A percentile compares a stretch with the other conserved stretches of the same genome.
Evolutionary conservation across 2,113 vertebrate species (phyloP).

Genomic region (Anolis carolinensis): DNA sequence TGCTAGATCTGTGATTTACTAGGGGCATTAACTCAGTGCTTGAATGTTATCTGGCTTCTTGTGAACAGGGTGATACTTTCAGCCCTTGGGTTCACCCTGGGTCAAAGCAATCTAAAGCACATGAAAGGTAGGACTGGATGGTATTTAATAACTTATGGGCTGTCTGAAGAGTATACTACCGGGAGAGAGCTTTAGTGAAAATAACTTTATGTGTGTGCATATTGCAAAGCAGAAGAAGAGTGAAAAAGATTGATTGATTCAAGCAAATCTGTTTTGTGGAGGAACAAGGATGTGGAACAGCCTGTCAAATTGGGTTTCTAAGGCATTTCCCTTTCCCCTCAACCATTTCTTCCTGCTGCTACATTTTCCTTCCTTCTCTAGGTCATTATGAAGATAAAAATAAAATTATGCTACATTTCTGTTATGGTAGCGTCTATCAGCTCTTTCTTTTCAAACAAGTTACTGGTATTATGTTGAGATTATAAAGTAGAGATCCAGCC

Average conservation of each 20-base stretch:
- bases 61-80: constrained; percentile 44
- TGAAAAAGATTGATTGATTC: not conserved
- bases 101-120: constrained; percentile 59
- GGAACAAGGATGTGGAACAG: not conserved
- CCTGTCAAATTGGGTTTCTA: not conserved
- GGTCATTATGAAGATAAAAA: not conserved
- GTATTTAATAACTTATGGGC: constrained; percentile 49
- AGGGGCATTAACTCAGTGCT: not conserved
- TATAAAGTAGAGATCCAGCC: too few species aligned
- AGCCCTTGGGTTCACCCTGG: constrained; percentile 46
- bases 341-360: not conserved
- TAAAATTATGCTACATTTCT: not conserved
- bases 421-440: not conserved
- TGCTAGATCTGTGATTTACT: not conserved
- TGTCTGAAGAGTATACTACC: constrained; percentile 42
- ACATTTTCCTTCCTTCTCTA: not conserved
- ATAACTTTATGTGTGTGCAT: not conserved
- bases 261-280: not conserved
- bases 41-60: constrained; percentile 50
- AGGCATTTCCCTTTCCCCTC: not conserved
- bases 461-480: not conserved
- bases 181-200: not conserved
- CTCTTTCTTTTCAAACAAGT: constrained; percentile 11
- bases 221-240: too few species aligned
- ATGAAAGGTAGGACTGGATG: constrained; percentile 33